Conservation (phyloP, 2,113 vertebrate species). For the Jacana jacana region DNA sequence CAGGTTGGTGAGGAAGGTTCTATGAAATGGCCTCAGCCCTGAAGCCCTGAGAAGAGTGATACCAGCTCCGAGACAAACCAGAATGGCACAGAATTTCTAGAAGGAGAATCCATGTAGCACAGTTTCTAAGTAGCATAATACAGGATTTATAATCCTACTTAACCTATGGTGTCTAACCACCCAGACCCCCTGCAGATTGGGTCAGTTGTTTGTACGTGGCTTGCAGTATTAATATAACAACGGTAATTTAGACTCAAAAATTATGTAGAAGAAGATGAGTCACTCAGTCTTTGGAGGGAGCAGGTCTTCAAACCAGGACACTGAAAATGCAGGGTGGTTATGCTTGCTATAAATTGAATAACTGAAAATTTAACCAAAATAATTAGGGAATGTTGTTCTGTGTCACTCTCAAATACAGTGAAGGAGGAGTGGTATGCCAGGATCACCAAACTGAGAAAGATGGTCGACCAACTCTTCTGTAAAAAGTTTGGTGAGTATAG, state of each 20-base stretch:
- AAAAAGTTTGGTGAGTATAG: conserved; percentile 77
- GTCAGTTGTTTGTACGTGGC: neutral
- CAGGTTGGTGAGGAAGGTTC: neutral
- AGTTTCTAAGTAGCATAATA: neutral
- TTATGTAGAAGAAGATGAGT: neutral
- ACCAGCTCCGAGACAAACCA: neutral
- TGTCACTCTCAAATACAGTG: conserved; percentile 8
- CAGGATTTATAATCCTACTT: neutral
- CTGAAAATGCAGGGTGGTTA: neutral
- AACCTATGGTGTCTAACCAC: neutral
- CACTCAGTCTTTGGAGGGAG: neutral
- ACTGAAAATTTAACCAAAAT: neutral
- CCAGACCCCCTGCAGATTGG: neutral
- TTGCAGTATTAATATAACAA: neutral
- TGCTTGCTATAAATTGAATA: neutral
- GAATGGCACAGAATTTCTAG: neutral
- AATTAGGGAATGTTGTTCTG: neutral
- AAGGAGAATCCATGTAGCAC: neutral
- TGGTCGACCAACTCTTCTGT: conserved; percentile 80
- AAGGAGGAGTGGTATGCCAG: conserved; percentile 77
- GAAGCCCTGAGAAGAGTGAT: neutral
- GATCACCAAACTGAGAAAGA: conserved; percentile 75
- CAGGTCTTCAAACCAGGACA: too few relatives aligned
- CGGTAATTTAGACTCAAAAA: neutral
- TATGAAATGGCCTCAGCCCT: neutral